Base-by-base conservation (phyloP, 1,140 invertebrate species). In the Tenebrio molitor region DNA sequence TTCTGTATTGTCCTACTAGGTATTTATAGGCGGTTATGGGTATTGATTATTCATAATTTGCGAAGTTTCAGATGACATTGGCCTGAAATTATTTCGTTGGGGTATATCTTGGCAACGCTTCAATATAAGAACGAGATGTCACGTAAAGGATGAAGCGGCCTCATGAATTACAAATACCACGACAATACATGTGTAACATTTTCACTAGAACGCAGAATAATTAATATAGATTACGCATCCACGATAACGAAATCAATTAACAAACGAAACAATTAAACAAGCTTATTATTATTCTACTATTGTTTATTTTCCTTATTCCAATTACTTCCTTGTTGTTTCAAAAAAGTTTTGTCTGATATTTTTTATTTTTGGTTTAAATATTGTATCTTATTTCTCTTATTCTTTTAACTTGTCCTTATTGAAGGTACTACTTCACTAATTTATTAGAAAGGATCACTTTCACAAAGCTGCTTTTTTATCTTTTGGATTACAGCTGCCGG, bases 1-100 rank as follows among this genome's bases (percentile, higher is more conserved):
- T 29, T 29, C 25, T 25, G n/a, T 34, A 29, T 58, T 58, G 50
- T 29, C 50, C 50, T 12, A 29, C 15, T 58, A 7, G 50, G 50
- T 58, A 33, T 58, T 58, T 58, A 58, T 58, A 58, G 50, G 8
- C 10, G 36, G 16, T 53, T 53, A 21, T 53, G 46, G 17, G 17
- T n/a, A 58, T 58, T 58, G 50, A 58, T 58, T 58, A 58, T 58
- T 58, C 50, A 58, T 58, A 58, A 58, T 58, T 58, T 58, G 23
- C 50, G 2, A 15, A 58, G 50, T 58, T 58, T 58, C 3, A 10
- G 10, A 15, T 58, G 50, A 58, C 50, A 58, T 58, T 58, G 50
- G 50, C 50, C 50, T 58, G 23, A 15, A 33, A 58, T 58, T 16
- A 58, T 58, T 33, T 46, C 16, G 15, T 17, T 19, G 14, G 16